These are phyloP conservation scores for Calonectris borealis DNA, from an alignment of 2,113 vertebrate species.

Conservation along the genomic window DNA sequence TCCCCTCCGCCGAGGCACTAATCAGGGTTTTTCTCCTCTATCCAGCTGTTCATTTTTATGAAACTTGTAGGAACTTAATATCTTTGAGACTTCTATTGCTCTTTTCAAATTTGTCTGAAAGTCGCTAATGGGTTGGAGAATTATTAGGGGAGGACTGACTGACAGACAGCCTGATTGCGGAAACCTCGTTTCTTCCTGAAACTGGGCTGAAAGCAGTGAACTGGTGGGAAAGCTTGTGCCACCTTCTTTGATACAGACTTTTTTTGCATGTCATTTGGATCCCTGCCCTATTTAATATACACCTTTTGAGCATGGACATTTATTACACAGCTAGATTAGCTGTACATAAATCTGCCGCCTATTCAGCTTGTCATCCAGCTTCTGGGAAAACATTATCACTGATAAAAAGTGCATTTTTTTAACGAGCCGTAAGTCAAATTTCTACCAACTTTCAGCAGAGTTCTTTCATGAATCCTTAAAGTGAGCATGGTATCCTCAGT, in stretches of 20 bases:
- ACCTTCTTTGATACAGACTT: background rate
- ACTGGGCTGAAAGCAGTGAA: background rate
- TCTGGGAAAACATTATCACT: background rate
- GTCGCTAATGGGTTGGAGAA: background rate
- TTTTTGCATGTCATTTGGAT: background rate
- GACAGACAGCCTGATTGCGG: background rate
- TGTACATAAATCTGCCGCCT: background rate
- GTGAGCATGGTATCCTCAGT: background rate
- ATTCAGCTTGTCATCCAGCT: background rate
- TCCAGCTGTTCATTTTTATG: background rate
- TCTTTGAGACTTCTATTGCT: slow-evolving; percentile 9
- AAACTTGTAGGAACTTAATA: slow-evolving; percentile 3
- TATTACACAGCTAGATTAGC: background rate
- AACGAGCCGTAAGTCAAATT: background rate
- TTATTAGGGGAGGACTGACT: background rate
- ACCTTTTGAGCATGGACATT: background rate
- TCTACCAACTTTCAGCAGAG: background rate
- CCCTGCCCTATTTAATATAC: background rate
- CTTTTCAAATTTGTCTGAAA: background rate
- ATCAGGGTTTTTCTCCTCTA: background rate
- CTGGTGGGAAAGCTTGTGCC: background rate
- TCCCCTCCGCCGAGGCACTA: background rate
- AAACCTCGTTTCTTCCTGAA: background rate
- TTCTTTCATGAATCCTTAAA: background rate
- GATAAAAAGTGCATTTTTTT: background rate